Conservation (phyloP, 2,113 vertebrate species). For the Pogonocichla stellata region DNA sequence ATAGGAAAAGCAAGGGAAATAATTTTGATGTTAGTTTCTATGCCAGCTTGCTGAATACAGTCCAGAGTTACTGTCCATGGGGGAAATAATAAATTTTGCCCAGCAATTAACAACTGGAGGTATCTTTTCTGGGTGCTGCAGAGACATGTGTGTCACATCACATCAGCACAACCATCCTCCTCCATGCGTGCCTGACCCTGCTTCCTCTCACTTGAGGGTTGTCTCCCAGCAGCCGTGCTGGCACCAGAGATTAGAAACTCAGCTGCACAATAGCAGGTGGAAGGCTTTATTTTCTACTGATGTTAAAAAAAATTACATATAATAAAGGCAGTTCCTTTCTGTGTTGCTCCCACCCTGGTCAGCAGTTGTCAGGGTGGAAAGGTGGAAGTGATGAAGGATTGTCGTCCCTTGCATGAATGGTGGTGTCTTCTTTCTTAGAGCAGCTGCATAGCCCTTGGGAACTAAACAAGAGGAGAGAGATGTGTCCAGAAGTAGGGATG, state of each 20-base stretch:
- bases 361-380: neutral
- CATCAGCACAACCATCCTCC: neutral
- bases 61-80: neutral
- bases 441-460: neutral
- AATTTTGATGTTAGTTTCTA: neutral
- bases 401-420: neutral
- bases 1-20: neutral
- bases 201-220: neutral
- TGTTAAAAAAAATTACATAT: neutral
- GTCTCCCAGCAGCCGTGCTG: neutral
- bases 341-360: neutral
- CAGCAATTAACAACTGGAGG: neutral
- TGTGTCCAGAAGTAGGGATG: neutral
- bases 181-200: accelerated
- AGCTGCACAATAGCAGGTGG: neutral
- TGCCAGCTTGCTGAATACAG: neutral
- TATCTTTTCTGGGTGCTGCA: neutral
- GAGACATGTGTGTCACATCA: neutral
- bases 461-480: neutral
- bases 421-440: neutral
- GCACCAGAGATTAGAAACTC: constrained; percentile 36
- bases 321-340: neutral
- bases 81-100: neutral
- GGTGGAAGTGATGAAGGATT: neutral
- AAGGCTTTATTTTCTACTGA: neutral